Percentiles rank a stretch among this genome's conserved stretches.
Conservation (phyloP, 64 coral and sea anemone genomes). For the Anthopleura sola region DNA sequence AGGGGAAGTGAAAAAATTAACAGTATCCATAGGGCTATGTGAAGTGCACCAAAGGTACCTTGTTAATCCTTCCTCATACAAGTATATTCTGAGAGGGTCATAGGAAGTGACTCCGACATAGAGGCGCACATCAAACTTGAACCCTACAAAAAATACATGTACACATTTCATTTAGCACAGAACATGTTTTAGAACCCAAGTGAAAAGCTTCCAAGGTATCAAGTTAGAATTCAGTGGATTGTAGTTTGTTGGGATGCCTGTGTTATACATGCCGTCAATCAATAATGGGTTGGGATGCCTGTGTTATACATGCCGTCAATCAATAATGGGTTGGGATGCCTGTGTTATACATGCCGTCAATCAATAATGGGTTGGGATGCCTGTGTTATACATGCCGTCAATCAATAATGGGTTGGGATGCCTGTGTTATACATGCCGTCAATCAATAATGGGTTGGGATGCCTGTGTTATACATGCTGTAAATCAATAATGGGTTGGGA, state of each 20-base stretch:
- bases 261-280: too few relatives aligned
- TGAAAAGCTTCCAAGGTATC: too few relatives aligned
- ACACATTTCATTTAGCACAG: too few relatives aligned
- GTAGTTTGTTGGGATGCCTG: too few relatives aligned
- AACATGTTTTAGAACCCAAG: too few relatives aligned
- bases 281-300: too few relatives aligned
- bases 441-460: constrained; percentile 78
- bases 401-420: constrained; percentile 79
- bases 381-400: constrained; percentile 69
- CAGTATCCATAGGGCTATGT: too few relatives aligned
- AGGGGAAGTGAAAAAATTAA: too few relatives aligned
- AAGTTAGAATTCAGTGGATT: too few relatives aligned
- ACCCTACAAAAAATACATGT: constrained; percentile 26
- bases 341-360: constrained; percentile 77
- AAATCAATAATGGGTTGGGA: too few relatives aligned
- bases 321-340: not conserved
- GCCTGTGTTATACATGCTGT: too few relatives aligned
- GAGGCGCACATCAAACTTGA: constrained; percentile 91
- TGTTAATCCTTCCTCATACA: constrained; percentile 96
- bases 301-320: too few relatives aligned
- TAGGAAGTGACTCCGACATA: constrained; percentile 94
- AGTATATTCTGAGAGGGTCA: constrained; percentile 88
- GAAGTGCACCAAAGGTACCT: constrained; percentile 43
- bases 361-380: constrained; percentile 71
- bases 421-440: constrained; percentile 67